These are phyloP conservation scores for Ophion ventricosus DNA, from an alignment of 2,888 invertebrate species.

Conservation along the genomic window DNA sequence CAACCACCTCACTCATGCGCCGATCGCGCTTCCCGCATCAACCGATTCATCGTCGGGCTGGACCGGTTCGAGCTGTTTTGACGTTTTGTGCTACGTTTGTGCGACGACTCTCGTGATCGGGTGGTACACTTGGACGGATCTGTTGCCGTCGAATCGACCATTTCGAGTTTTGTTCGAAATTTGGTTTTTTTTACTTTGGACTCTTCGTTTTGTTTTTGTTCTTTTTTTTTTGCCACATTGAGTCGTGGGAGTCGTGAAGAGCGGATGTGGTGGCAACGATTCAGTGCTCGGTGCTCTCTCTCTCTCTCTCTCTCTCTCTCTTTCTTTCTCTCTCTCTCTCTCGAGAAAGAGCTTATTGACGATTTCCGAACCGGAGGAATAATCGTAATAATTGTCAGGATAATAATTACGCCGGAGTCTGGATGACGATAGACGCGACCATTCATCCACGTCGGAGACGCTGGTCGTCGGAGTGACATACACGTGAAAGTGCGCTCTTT, in stretches of 20 bases:
- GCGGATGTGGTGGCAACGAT: too few relatives aligned
- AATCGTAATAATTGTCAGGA: too few relatives aligned
- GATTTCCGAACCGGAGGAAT: too few relatives aligned
- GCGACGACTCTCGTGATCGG: slow-evolving; percentile 4
- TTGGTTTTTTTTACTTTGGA: slow-evolving; percentile 56
- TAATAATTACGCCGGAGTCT: too few relatives aligned
- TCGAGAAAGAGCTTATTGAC: too few relatives aligned
- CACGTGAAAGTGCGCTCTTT: neutral
- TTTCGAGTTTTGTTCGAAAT: slow-evolving; percentile 45
- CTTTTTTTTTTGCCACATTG: too few relatives aligned
- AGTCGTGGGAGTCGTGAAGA: too few relatives aligned
- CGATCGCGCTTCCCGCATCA: slow-evolving; percentile 75
- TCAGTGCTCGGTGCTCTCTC: too few relatives aligned
- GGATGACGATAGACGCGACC: neutral
- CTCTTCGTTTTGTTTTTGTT: neutral
- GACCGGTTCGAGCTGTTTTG: slow-evolving; percentile 57
- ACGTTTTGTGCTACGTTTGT: slow-evolving; percentile 44
- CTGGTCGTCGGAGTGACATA: neutral
- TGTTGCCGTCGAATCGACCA: neutral
- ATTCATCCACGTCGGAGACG: neutral
- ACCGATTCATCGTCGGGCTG: slow-evolving; percentile 32
- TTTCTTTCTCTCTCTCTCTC: too few relatives aligned
- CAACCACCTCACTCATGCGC: slow-evolving; percentile 82
- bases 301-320: too few relatives aligned
- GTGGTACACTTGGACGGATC: too few relatives aligned